These are phyloP conservation scores for Yponomeuta cagnagella DNA, from an alignment of 2,888 invertebrate genomes.

Conservation along the genomic window DNA sequence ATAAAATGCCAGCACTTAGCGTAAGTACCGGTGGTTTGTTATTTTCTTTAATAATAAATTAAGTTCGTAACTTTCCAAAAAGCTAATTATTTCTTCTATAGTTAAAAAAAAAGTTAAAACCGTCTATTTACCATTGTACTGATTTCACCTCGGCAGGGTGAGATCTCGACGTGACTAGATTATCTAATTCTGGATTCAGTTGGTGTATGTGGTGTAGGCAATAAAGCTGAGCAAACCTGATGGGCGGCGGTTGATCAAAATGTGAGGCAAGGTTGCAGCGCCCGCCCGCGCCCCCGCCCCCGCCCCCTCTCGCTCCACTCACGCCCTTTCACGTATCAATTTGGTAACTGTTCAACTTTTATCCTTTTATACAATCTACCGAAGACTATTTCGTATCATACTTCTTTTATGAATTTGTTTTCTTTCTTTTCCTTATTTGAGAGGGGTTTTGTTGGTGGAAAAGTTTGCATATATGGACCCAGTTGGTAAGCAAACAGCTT, in stretches of 20 bases:
- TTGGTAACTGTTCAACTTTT: not conserved
- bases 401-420: conserved; percentile 3
- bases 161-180: too few relatives aligned
- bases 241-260: too few relatives aligned
- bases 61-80: too few relatives aligned
- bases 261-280: not conserved
- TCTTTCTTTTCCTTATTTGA: not conserved
- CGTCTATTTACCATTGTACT: too few relatives aligned
- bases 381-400: conserved; percentile 1
- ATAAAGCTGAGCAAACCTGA: not conserved
- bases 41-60: too few relatives aligned
- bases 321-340: not conserved
- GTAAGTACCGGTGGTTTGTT: too few relatives aligned
- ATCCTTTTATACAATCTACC: conserved; percentile 3
- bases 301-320: not conserved
- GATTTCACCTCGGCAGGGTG: too few relatives aligned
- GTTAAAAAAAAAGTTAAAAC: too few relatives aligned
- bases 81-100: too few relatives aligned
- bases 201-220: too few relatives aligned
- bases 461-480: not conserved
- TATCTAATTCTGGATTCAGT: too few relatives aligned
- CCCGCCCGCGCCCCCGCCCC: not conserved
- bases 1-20: not conserved
- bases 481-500: not conserved
- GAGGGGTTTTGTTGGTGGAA: not conserved